Percentiles rank a stretch among this genome's conserved stretches.
Evolutionary conservation across 1,140 invertebrate species (phyloP).

Genomic region (Hetaerina americana): DNA sequence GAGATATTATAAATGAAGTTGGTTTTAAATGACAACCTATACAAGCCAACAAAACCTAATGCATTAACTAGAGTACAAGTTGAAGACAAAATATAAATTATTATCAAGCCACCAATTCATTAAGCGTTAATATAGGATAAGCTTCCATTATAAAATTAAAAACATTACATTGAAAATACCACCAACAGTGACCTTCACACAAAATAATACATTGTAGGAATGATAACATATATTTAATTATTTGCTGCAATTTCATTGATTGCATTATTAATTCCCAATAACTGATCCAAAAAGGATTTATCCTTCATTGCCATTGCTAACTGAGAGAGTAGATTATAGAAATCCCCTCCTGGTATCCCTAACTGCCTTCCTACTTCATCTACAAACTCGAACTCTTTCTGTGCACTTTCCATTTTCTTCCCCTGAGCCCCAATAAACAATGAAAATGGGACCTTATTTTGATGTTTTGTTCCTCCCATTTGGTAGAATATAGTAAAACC

Average conservation of each 20-base stretch:
- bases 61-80: too few species aligned
- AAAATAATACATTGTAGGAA: too few species aligned
- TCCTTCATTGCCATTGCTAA: conserved; percentile 57
- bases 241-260: conserved; percentile 61
- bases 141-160: too few species aligned
- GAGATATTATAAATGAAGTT: too few species aligned
- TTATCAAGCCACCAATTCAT: too few species aligned
- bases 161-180: too few species aligned
- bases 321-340: conserved; percentile 44
- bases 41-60: too few species aligned
- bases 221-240: conserved; percentile 39
- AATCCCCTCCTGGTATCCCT: conserved; percentile 42
- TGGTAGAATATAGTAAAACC: conserved; percentile 67
- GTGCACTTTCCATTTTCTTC: not conserved
- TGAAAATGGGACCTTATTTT: conserved; percentile 43
- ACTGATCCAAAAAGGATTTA: conserved; percentile 51
- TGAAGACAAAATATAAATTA: too few species aligned
- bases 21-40: too few species aligned
- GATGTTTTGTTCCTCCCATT: conserved; percentile 43
- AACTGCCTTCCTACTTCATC: conserved; percentile 56
- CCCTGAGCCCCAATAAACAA: conserved; percentile 1
- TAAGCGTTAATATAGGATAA: too few species aligned
- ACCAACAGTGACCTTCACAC: too few species aligned
- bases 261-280: conserved; percentile 54
- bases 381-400: conserved; percentile 43